These are phyloP conservation scores for Tenthredo mesomela DNA, from an alignment of 2,888 invertebrate species.

Conservation along the genomic window DNA sequence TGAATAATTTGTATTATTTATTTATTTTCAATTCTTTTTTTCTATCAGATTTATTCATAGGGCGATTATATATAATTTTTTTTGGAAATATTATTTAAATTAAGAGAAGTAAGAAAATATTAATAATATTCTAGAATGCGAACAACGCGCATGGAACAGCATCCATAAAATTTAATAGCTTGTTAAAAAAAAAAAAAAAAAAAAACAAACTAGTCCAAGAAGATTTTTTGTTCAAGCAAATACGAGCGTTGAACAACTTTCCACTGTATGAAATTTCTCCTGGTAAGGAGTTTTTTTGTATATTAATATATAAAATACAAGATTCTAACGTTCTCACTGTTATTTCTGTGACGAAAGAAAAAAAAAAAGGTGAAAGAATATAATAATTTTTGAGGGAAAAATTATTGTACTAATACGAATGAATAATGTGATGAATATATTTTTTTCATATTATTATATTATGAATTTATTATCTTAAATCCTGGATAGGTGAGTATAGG, in stretches of 20 bases:
- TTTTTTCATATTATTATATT: not conserved
- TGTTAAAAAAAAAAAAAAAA: not conserved
- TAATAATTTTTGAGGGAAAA: not conserved
- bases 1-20: not conserved
- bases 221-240: not conserved
- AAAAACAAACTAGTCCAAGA: not conserved
- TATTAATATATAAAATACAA: not conserved
- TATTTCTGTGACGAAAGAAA: not conserved
- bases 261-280: not conserved
- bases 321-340: not conserved
- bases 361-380: not conserved
- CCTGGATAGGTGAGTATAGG: not conserved
- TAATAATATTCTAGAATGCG: not conserved
- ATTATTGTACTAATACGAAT: not conserved
- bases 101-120: not conserved
- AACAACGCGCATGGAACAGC: not conserved
- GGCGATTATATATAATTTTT: not conserved
- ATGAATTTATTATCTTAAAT: not conserved
- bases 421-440: not conserved
- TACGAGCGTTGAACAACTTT: slow-evolving; percentile 3
- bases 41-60: not conserved
- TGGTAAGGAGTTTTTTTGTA: not conserved
- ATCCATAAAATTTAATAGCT: not conserved
- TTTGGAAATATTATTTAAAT: not conserved
- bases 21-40: not conserved